Base-by-base conservation (phyloP, 37 sponge, comb jelly and placozoan species). In the Agelas oroides region DNA sequence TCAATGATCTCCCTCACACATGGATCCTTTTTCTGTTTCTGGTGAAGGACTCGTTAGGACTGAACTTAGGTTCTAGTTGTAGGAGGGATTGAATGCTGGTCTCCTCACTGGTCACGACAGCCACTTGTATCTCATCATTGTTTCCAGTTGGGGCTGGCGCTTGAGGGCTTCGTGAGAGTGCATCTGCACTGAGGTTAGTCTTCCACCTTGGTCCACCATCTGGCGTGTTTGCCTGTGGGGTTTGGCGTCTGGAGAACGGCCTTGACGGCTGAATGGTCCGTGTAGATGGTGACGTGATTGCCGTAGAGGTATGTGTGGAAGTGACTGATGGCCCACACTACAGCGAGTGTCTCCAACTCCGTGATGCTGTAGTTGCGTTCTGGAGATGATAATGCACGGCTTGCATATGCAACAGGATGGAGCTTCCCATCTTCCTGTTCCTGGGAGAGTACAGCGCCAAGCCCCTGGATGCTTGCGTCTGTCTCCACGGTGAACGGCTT, bases 201-300 rank as follows among this genome's bases (percentile, higher is more conserved):
- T 80, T 87, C n/a, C 33, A 87, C 88, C 27, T 79, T 87, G 25
- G 52, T 63, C 82, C 88, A 87, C 88, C 88, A 80, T 11, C 82
- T 52, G 6, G 88, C 81, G 71, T 80, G 81, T 64, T 75, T 80
- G 28, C 81, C 81, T 19, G 39, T 61, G 23, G 79, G 80, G 27
- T 63, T 80, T 19, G 81, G 71, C 2, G 66, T 80, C 60, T 61
- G 59, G 64, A 87, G 59, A 14, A 87, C 69, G 1, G 88, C 88
- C 35, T 64, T 71, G 2, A 87, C 81, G 5, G 82, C 81, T 25
- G 82, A 61, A 60, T 87, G 88, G 35, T 87, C 88, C 41, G 88
- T 87, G 61, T 71, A 79, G 27, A 87, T 75, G 1, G 56, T 62
- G 1, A 87, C 82, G 5, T 52, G 41, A 13, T 34, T 57, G 5